phyloP scores from a whole-genome alignment of 2,797 vertebrate genomes.

The Chromis chromis region DNA sequence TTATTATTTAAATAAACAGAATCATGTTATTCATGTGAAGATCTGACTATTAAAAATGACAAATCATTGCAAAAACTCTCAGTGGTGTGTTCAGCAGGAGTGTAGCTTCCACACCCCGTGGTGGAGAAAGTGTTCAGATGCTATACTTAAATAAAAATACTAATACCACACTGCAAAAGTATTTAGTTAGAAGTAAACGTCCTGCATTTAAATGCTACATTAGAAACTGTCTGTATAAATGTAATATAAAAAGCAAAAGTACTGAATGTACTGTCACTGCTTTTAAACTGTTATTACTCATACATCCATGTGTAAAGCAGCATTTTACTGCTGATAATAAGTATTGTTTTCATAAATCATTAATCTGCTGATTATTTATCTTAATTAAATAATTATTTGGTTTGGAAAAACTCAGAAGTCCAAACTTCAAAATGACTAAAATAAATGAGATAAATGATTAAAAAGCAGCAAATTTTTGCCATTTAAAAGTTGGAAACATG shows the following conservation, averaged over 20 bases:
- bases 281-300: not conserved
- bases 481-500: too few species aligned
- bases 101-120: not conserved
- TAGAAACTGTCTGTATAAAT: not conserved
- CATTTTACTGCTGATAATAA: not conserved
- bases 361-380: not conserved
- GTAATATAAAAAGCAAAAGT: not conserved
- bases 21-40: constrained; percentile 3
- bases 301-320: not conserved
- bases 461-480: too few species aligned
- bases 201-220: not conserved
- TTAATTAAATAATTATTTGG: not conserved
- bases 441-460: not conserved
- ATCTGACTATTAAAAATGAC: constrained; percentile 5
- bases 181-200: not conserved
- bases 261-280: not conserved
- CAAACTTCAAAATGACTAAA: not conserved
- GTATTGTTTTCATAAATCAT: not conserved
- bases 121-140: not conserved
- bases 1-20: constrained; percentile 3
- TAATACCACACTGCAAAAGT: not conserved
- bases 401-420: not conserved
- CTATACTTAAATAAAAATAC: not conserved
- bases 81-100: not conserved
- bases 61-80: not conserved